Conservation (phyloP, 2,797 vertebrate species). For the Antennarius maculatus region DNA sequence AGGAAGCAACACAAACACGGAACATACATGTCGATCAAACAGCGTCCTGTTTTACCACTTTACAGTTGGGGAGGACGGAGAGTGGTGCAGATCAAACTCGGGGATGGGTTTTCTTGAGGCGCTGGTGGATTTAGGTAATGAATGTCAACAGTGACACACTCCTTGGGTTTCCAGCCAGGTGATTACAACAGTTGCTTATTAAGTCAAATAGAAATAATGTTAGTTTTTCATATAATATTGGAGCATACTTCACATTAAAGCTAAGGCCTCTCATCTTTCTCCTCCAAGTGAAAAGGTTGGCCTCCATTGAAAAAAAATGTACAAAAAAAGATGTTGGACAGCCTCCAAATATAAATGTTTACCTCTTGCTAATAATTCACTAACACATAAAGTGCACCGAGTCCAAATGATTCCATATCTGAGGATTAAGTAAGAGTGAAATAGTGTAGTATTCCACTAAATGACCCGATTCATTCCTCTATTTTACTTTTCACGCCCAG, state of each 20-base stretch:
- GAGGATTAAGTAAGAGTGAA: background rate
- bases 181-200: background rate
- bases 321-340: background rate
- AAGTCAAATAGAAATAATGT: constrained; percentile 7
- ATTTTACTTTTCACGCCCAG: constrained; percentile 23
- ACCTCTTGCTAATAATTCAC: background rate
- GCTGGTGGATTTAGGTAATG: constrained; percentile 4
- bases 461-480: constrained; percentile 13
- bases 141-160: background rate
- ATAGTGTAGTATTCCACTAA: background rate
- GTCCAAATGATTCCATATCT: background rate
- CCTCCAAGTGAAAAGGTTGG: background rate
- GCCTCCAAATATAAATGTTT: background rate
- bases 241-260: background rate
- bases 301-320: background rate
- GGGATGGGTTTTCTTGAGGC: background rate
- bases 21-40: background rate
- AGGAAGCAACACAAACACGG: too few relatives aligned
- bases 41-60: constrained; percentile 5
- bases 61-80: background rate
- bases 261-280: constrained; percentile 1
- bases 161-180: background rate
- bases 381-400: constrained; percentile 2
- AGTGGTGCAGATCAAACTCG: too few relatives aligned
- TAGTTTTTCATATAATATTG: background rate